Percentiles rank a stretch among this genome's conserved stretches.
Conservation (phyloP, 1,140 invertebrate species). For the Drosophila trapezifrons region DNA sequence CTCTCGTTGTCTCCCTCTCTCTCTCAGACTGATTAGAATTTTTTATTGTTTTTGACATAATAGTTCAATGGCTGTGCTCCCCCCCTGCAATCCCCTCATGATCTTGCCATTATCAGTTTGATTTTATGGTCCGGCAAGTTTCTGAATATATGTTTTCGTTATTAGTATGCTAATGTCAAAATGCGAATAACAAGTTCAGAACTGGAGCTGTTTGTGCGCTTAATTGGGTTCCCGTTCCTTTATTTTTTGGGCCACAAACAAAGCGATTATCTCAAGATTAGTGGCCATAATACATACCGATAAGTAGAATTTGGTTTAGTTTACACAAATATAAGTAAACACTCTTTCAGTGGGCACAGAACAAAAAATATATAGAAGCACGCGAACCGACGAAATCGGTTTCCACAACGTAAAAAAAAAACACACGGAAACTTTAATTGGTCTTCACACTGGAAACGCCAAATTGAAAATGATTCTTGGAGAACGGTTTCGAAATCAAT, state of each 20-base stretch:
- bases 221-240: conserved; percentile 8
- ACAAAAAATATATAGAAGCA: conserved; percentile 2
- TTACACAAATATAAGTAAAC: neutral
- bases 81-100: neutral
- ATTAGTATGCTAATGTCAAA: conserved; percentile 37
- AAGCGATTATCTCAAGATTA: conserved; percentile 9
- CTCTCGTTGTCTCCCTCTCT: neutral
- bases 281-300: conserved; percentile 31
- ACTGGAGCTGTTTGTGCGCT: conserved; percentile 7
- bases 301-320: conserved; percentile 3
- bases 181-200: conserved; percentile 51
- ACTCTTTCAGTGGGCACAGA: conserved; percentile 11
- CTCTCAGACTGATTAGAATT: conserved; percentile 13
- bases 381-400: conserved; percentile 4
- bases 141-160: conserved; percentile 37
- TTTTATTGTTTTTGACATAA: conserved; percentile 40
- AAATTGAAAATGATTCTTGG: conserved; percentile 73
- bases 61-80: conserved; percentile 19
- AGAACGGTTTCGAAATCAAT: conserved; percentile 31
- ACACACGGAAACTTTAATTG: conserved; percentile 60
- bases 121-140: conserved; percentile 34
- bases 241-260: conserved; percentile 11
- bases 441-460: conserved; percentile 83
- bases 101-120: conserved; percentile 27
- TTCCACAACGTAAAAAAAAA: conserved; percentile 12